Base-by-base conservation (phyloP, 1,140 invertebrate species). In the Pseudomyrmex gracilis region DNA sequence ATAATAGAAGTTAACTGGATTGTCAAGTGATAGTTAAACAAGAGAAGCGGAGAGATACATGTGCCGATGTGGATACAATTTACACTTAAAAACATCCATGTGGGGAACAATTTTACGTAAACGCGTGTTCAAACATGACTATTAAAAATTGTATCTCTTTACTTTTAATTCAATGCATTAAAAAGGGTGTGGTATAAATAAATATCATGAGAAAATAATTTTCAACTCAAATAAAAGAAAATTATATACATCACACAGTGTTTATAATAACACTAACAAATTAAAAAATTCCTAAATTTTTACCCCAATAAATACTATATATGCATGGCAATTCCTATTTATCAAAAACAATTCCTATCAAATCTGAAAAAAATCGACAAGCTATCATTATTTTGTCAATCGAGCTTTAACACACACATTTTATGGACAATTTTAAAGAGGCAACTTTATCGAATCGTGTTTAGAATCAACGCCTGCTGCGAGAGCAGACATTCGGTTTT, bases 301-400 rank as follows among this genome's bases (percentile, higher is more conserved):
- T 0, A 34, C 5, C 34, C 7, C 34, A 34, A 7, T 34, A 67
- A 49, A 57, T 24, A 70, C 15, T 45, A 45, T 83, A n/a, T n/a
- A n/a, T n/a, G 82, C 12, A 85, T 93, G 94, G 94, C 94, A 92
- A 93, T 92, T 91, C 88, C 86, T 92, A 92, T 91, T 93, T 91
- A 91, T 90, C 47, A 47, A 67, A 67, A 87, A 34, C 0, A 34
- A 34, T 34, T 34, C 5, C 34, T 34, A 34, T 34, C 34, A 7
- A 7, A 91, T 92, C 91, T 92, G 91, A 90, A 93, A 90, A 83
- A 71, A 87, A 88, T 83, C 73, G 5, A 83, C 60, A 82, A 84
- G 20, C 45, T 78, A 66, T 83, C n/a, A 84, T 85, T 86, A 76
- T 64, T 67, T 71, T 12, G 12, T 78, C 53, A 10, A 22, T 3